Evolutionary conservation across 2,888 invertebrate species (phyloP), one percentile per base, ranked within the genome.

Genomic region (Thereva nobilitata): DNA sequence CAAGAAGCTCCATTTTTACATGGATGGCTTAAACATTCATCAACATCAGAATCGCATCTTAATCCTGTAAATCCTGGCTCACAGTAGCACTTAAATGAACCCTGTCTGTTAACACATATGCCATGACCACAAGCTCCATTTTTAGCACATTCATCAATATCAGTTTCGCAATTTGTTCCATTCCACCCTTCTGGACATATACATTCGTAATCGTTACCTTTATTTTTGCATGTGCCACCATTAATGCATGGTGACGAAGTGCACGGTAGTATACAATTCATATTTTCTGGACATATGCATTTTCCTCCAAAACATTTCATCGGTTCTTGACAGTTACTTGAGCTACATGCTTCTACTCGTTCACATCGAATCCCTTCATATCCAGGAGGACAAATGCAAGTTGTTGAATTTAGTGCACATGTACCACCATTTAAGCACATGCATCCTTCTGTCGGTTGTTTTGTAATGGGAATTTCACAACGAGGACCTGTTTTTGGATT

Each of bases 11-110:
- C 89, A 78, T 94, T 92, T 74, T 87, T 86, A 76, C 95, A 95
- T 0, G 94, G 94, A 68, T 87, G 86, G 38, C 92, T 90, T 9
- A 94, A 84, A 75, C 95, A 95, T 79, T 94, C 94, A 78, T 95
- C 90, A 73, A 94, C 91, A 79, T 95, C 91, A 66, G 89, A 85
- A 75, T 92, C 89, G 78, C 95, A 95, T 71, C 87, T 86, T 74
- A 88, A 86, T 12, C 95, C 95, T 9, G 93, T 92, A 78, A 87
- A 94, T 3, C 95, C 95, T n/a, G 92, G 92, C 59, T 85, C 86
- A 78, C 95, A 95, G 75, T 89, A 91, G 79, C 95, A 95, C 75
- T 90, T 88, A 80, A 89, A 94, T 68, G 89, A 87, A 53, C 93
- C 93, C 12, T 84, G 82, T 7, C 81, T 85, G 77, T 94, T 94